Percentiles rank a stretch among this genome's conserved stretches.
Conservation (phyloP, 2,113 vertebrate species). For the Nothocercus julius region DNA sequence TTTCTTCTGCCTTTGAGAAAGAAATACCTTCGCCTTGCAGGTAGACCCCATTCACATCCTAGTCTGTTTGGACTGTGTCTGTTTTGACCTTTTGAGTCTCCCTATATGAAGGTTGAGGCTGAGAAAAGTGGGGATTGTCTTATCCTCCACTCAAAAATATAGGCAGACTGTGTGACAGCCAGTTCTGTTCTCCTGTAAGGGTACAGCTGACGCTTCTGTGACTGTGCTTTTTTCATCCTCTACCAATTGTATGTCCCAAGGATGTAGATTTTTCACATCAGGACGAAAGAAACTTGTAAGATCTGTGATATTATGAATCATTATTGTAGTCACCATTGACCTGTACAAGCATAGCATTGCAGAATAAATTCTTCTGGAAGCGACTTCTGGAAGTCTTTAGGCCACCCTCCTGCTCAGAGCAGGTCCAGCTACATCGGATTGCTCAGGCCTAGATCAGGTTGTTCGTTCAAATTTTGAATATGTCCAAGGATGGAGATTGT, state of each 20-base stretch:
- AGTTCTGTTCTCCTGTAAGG: no score
- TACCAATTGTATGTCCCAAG: background rate
- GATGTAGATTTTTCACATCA: background rate
- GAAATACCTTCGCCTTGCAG: background rate
- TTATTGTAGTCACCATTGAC: background rate
- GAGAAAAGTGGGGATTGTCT: no score
- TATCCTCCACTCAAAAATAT: no score
- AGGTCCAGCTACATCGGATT: background rate
- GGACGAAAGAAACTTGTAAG: background rate
- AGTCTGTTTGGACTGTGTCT: no score
- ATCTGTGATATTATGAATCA: background rate
- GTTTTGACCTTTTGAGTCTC: no score
- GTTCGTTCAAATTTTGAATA: background rate
- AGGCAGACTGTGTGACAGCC: no score
- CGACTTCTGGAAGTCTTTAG: background rate
- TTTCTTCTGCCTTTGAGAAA: background rate
- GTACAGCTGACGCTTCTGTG: no score
- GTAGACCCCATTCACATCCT: background rate
- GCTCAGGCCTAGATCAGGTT: background rate
- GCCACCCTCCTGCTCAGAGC: background rate
- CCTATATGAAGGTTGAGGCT: background rate
- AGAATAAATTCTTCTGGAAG: background rate
- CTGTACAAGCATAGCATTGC: background rate
- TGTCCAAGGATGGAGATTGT: background rate
- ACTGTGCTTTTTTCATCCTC: background rate